Base-by-base conservation (phyloP, 23 tunicate genomes). In the Pegea sp. region DNA sequence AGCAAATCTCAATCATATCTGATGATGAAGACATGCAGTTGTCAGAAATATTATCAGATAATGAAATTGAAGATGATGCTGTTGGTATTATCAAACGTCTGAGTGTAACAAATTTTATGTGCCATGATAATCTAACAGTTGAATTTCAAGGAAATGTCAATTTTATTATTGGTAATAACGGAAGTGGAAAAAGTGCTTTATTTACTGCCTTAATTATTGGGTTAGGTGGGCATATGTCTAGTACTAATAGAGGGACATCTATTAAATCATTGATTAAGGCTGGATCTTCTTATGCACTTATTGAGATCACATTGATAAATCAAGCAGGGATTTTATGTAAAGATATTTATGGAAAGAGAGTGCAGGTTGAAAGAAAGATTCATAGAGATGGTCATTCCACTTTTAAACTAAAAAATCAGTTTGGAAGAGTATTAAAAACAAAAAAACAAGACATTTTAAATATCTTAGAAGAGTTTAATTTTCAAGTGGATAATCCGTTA, bases 111-210 rank as follows among this genome's bases (percentile, higher is more conserved):
- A 84, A 84, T 34, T 84, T 84, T 60, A 84, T 84, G 95, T 84
- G 95, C 51, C 95, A 84, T 32, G 65, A 52, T 33, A 67, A 70
- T 28, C 54, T 84, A 31, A 67, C 95, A 29, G 65, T 84, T 71
- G 29, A 57, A 5, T 84, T 84, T 59, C 38, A 76, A 19, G 34
- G 71, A 26, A 73, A 73, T 44, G 84, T 84, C 3, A 84, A 84
- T 49, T 84, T 84, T 57, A 74, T 84, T 29, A 72, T 84, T 33
- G 95, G 95, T 6, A 81, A 73, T 46, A 84, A 84, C 53, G 95
- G 95, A 2, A 84, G 95, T 62, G 95, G 95, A 44, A 84, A 84
- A 73, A 84, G 95, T 74, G 95, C 95, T 2, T 66, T 84, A 22
- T 42, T 84, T 5, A 73, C 84, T 19, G 95, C 86, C n/a, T 44